Evolutionary conservation across 2,888 invertebrate genomes (phyloP).

Genomic region (Drosophila stalkeri): DNA sequence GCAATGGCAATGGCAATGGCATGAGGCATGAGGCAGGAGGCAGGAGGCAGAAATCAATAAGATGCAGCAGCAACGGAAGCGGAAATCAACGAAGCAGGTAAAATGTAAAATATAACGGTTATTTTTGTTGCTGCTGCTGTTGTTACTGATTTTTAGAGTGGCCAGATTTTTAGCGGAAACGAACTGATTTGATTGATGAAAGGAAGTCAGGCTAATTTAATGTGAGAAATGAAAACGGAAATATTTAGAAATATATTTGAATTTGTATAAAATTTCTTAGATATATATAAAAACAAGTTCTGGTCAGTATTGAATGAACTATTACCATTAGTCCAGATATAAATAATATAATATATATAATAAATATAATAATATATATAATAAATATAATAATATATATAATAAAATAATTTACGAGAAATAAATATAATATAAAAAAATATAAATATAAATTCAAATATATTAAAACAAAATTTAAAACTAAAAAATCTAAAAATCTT

Average conservation of each 20-base stretch:
- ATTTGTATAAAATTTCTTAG: too few species aligned
- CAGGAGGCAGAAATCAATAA: constrained; percentile 51
- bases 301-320: too few species aligned
- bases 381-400: too few species aligned
- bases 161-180: constrained; percentile 8
- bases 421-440: too few species aligned
- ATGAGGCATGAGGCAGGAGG: not conserved
- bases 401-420: too few species aligned
- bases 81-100: constrained; percentile 68
- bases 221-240: not conserved
- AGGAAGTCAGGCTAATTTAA: not conserved
- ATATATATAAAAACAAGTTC: too few species aligned
- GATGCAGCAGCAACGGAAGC: constrained; percentile 50
- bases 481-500: too few species aligned
- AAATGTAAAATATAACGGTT: constrained; percentile 37
- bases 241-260: not conserved
- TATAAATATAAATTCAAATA: too few species aligned
- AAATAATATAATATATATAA: too few species aligned
- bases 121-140: not conserved
- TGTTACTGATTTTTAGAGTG: constrained; percentile 3
- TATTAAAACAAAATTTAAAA: too few species aligned
- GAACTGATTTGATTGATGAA: constrained; percentile 1
- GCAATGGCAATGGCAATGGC: not conserved
- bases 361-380: too few species aligned
- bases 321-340: too few species aligned